Percentiles rank a stretch among this genome's conserved stretches.
Conservation (phyloP, 1,140 invertebrate genomes). For the Caenorhabditis tropicalis region DNA sequence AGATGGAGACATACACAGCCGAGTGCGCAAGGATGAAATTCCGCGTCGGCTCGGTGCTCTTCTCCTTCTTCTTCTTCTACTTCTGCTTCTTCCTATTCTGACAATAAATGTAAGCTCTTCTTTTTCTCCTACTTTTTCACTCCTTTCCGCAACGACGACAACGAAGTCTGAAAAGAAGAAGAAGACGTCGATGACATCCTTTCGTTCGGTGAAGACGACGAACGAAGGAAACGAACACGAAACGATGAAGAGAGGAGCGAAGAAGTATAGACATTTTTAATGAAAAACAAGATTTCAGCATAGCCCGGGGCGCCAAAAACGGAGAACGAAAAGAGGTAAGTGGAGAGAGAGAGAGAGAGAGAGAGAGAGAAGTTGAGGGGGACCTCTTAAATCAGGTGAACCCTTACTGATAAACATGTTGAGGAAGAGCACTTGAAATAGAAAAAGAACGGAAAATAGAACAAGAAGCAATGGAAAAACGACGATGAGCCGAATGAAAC, state of each 20-base stretch:
- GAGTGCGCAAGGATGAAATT: slow-evolving; percentile 27
- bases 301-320: slow-evolving; percentile 30
- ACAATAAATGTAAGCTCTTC: slow-evolving; percentile 38
- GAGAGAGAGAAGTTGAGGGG: not conserved
- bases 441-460: not conserved
- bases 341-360: not conserved
- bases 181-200: slow-evolving; percentile 21
- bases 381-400: not conserved
- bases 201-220: not conserved
- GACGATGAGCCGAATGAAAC: not conserved
- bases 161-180: slow-evolving; percentile 33
- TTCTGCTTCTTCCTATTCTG: not conserved
- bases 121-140: not conserved
- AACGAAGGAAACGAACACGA: not conserved
- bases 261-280: slow-evolving; percentile 41
- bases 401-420: slow-evolving; percentile 5
- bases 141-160: not conserved
- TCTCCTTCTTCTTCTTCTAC: not conserved
- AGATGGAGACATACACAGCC: slow-evolving; percentile 1
- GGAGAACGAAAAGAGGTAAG: slow-evolving; percentile 20
- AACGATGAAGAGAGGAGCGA: not conserved
- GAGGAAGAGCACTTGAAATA: not conserved
- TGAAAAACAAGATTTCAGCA: slow-evolving; percentile 41
- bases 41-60: slow-evolving; percentile 28
- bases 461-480: not conserved